Evolutionary conservation across 2,797 vertebrate genomes (phyloP).

Genomic region (Amblyraja radiata): DNA sequence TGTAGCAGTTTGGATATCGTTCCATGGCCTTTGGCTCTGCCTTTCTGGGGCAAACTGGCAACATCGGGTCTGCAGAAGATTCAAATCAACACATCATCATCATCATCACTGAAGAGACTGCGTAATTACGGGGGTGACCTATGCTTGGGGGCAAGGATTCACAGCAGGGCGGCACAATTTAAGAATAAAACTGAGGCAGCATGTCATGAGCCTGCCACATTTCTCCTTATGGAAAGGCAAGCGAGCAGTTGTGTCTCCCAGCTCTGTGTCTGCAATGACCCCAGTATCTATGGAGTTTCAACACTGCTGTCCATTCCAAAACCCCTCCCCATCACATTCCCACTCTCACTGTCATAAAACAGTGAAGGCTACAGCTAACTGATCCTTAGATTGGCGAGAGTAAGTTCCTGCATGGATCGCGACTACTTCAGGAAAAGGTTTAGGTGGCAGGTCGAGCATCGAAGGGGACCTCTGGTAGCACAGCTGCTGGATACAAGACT

Average conservation of each 20-base stretch:
- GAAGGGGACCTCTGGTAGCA: neutral
- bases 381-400: neutral
- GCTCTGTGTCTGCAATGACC: neutral
- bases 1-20: neutral
- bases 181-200: neutral
- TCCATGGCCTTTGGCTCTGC: neutral
- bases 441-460: neutral
- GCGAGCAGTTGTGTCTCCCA: neutral
- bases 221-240: neutral
- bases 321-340: neutral
- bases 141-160: neutral
- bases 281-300: neutral
- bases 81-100: neutral
- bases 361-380: neutral
- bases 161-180: too few species aligned
- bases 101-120: neutral
- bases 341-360: neutral
- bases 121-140: neutral
- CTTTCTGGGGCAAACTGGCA: neutral
- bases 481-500: neutral
- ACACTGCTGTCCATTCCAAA: too few species aligned
- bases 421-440: neutral
- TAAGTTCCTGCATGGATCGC: neutral
- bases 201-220: neutral
- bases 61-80: neutral